Percentiles rank a stretch among this genome's conserved stretches.
These are phyloP conservation scores for Polydesmus complanatus DNA, from an alignment of 2,888 invertebrate genomes.

Conservation along the genomic window DNA sequence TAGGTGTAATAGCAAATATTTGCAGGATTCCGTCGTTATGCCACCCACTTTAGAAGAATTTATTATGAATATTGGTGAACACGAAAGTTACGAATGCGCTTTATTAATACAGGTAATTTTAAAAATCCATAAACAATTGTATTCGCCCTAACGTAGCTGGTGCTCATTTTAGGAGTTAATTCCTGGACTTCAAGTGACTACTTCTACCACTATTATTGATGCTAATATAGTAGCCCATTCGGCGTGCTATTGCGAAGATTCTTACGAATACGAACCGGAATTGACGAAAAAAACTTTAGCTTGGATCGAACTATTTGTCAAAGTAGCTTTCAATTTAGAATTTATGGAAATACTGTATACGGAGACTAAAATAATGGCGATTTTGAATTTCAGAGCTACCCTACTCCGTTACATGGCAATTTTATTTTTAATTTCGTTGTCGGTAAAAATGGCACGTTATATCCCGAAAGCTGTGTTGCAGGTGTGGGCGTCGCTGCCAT, in stretches of 20 bases:
- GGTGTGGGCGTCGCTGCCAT: slow-evolving; percentile 13
- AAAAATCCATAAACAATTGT: background rate
- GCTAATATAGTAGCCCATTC: slow-evolving; percentile 13
- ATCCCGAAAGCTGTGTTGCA: slow-evolving; percentile 14
- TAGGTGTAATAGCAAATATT: slow-evolving; percentile 15
- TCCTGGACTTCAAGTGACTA: slow-evolving; percentile 7
- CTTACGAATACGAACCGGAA: slow-evolving; percentile 12
- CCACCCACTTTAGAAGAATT: slow-evolving; percentile 14
- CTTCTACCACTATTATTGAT: slow-evolving; percentile 13
- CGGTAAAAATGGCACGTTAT: slow-evolving; percentile 6
- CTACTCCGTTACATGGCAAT: slow-evolving; percentile 11
- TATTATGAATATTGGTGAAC: slow-evolving; percentile 14
- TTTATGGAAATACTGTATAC: background rate
- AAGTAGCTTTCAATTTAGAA: background rate
- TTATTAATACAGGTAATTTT: slow-evolving; percentile 12
- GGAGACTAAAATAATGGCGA: too few relatives aligned
- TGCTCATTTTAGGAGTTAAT: slow-evolving; percentile 6
- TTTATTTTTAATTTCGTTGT: slow-evolving; percentile 17
- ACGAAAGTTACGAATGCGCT: slow-evolving; percentile 14
- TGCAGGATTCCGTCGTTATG: slow-evolving; percentile 11
- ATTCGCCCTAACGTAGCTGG: background rate
- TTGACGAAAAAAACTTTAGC: slow-evolving; percentile 6
- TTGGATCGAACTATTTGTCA: slow-evolving; percentile 14
- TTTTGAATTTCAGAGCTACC: slow-evolving; percentile 6
- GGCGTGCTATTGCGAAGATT: slow-evolving; percentile 9